Percentiles rank a stretch among this genome's conserved stretches.
These are phyloP conservation scores for Eurytoma adleriae DNA, from an alignment of 2,888 invertebrate genomes.

Conservation along the genomic window DNA sequence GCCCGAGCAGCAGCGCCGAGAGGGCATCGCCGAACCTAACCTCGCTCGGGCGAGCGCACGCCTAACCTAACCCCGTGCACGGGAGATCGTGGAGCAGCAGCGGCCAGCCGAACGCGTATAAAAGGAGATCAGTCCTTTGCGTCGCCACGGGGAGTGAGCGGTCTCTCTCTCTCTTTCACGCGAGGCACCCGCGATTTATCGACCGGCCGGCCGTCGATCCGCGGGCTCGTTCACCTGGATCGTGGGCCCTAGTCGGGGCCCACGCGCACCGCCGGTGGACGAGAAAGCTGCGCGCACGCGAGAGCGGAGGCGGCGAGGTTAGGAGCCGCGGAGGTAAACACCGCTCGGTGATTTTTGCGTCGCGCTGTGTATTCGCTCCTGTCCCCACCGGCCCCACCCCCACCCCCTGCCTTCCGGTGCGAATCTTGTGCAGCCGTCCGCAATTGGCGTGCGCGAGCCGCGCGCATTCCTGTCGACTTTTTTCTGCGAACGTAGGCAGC, in stretches of 20 bases:
- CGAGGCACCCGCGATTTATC: conserved; percentile 6
- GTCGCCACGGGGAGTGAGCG: conserved; percentile 45
- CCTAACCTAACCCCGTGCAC: conserved; percentile 46
- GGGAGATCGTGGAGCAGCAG: conserved; percentile 37
- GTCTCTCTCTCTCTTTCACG: conserved; percentile 12
- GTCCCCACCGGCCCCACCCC: rapidly evolving
- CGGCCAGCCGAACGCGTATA: conserved; percentile 24
- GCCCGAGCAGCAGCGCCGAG: conserved; percentile 18
- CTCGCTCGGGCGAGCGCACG: conserved; percentile 15
- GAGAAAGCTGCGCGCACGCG: too few species aligned
- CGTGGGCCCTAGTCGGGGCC: not conserved
- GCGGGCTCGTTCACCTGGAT: not conserved
- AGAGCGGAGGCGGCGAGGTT: conserved; percentile 25
- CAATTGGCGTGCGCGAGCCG: not conserved
- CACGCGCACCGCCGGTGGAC: not conserved
- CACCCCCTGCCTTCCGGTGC: not conserved
- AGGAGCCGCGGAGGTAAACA: conserved; percentile 31
- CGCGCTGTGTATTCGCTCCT: not conserved
- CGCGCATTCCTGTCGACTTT: conserved; percentile 10
- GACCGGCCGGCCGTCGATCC: not conserved
- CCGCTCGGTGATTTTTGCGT: not conserved
- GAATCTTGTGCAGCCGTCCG: not conserved
- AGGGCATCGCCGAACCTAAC: conserved; percentile 49
- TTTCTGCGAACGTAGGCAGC: conserved; percentile 6
- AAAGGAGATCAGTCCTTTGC: conserved; percentile 54